These are phyloP conservation scores for Meles meles DNA, from an alignment of 2,113 vertebrate species.

Conservation along the genomic window DNA sequence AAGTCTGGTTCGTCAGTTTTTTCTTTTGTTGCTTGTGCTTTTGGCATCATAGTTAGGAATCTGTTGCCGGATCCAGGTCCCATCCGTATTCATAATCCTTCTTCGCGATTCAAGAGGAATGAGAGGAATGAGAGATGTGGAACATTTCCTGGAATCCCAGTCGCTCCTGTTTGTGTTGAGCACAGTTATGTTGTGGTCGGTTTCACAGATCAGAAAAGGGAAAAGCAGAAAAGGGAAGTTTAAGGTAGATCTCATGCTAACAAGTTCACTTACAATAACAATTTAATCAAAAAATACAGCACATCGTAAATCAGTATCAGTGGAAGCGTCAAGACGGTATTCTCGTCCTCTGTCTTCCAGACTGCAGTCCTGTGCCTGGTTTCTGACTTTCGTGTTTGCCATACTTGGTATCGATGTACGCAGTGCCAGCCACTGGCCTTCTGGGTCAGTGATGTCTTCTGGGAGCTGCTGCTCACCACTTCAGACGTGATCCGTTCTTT, in stretches of 20 bases:
- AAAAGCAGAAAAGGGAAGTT: background rate
- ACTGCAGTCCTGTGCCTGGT: too few species aligned
- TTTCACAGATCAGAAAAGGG: background rate
- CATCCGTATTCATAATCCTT: background rate
- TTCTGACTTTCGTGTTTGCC: background rate
- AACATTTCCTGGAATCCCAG: background rate
- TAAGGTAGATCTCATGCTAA: background rate
- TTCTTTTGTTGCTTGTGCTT: background rate
- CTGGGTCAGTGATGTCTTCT: background rate
- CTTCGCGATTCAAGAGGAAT: background rate
- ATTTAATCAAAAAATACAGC: background rate
- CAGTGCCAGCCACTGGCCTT: too few species aligned
- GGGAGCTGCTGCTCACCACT: background rate
- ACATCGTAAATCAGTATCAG: background rate
- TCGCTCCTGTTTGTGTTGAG: background rate
- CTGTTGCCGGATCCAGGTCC: background rate
- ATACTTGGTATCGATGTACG: accelerated
- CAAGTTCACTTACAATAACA: background rate
- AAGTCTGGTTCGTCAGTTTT: background rate
- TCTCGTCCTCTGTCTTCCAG: background rate
- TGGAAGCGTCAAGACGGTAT: background rate
- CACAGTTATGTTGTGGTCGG: background rate
- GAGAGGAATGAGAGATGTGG: background rate
- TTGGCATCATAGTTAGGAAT: background rate
- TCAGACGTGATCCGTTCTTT: accelerated